These are phyloP conservation scores for Anolis carolinensis DNA, from an alignment of 2,113 vertebrate species.

Conservation along the genomic window DNA sequence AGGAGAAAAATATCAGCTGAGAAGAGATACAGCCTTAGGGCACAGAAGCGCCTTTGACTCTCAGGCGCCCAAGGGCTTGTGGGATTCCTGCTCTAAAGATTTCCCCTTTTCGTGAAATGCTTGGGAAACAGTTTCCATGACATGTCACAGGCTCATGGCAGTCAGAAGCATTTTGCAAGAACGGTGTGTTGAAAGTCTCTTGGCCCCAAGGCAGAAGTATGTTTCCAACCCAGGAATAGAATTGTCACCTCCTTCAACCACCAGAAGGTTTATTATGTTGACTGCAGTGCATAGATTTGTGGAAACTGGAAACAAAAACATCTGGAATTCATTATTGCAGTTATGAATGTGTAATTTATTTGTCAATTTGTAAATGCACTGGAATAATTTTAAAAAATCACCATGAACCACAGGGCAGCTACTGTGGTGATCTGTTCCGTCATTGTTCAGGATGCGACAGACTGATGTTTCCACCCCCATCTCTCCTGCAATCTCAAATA, in stretches of 20 bases:
- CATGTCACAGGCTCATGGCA: constrained; percentile 29
- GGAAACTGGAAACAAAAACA: constrained; percentile 13
- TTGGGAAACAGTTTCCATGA: not conserved
- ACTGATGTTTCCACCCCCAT: too few species aligned
- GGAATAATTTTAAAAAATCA: too few species aligned
- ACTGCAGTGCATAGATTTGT: constrained; percentile 30
- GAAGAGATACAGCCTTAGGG: not conserved
- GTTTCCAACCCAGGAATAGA: constrained; percentile 32
- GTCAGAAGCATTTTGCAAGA: constrained; percentile 24
- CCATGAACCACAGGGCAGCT: too few species aligned
- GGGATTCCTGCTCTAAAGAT: not conserved
- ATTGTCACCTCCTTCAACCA: constrained; percentile 47
- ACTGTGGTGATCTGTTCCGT: too few species aligned
- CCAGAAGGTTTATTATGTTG: constrained; percentile 21
- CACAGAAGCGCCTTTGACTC: not conserved
- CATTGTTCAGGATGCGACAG: too few species aligned
- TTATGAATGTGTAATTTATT: too few species aligned
- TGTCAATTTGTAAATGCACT: too few species aligned
- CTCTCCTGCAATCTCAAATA: too few species aligned
- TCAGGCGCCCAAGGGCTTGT: not conserved
- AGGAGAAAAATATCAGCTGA: not conserved
- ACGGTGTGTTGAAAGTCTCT: constrained; percentile 33
- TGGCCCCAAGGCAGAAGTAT: constrained; percentile 3
- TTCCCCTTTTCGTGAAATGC: not conserved
- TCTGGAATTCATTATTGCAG: too few species aligned